Evolutionary conservation across 1,140 invertebrate species (phyloP).

Genomic region (Aplysia californica): DNA sequence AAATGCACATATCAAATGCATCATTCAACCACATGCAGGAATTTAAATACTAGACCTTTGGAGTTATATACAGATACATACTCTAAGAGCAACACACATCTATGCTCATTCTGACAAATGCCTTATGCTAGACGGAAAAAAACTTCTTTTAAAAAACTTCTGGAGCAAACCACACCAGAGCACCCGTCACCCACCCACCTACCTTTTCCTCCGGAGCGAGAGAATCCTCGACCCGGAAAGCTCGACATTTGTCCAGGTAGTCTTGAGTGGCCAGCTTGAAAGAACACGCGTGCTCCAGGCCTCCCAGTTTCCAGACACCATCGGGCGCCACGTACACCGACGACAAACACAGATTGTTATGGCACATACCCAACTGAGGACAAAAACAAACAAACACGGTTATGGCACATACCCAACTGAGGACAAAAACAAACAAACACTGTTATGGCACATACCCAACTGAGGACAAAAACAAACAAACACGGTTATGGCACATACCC

Average conservation of each 20-base stretch:
- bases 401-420: neutral
- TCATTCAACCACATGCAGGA: too few relatives aligned
- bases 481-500: too few relatives aligned
- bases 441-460: neutral
- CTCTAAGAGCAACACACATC: too few relatives aligned
- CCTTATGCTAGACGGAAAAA: too few relatives aligned
- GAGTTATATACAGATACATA: too few relatives aligned
- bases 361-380: slow-evolving; percentile 75
- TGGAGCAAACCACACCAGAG: too few relatives aligned
- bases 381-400: neutral
- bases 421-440: neutral
- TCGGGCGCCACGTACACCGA: slow-evolving; percentile 85
- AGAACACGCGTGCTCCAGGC: slow-evolving; percentile 81
- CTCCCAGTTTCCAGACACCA: slow-evolving; percentile 85
- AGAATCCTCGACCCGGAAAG: slow-evolving; percentile 76
- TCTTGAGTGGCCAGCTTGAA: slow-evolving; percentile 75
- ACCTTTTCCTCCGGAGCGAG: slow-evolving; percentile 79
- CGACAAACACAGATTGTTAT: slow-evolving; percentile 83
- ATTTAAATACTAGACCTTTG: too few relatives aligned
- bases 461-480: neutral
- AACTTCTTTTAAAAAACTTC: too few relatives aligned
- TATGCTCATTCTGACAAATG: too few relatives aligned
- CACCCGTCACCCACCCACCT: too few relatives aligned
- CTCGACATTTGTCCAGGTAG: slow-evolving; percentile 77
- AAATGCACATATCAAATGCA: too few relatives aligned